Conservation (phyloP, 2,888 invertebrate species). For the Tiliacea citrago region DNA sequence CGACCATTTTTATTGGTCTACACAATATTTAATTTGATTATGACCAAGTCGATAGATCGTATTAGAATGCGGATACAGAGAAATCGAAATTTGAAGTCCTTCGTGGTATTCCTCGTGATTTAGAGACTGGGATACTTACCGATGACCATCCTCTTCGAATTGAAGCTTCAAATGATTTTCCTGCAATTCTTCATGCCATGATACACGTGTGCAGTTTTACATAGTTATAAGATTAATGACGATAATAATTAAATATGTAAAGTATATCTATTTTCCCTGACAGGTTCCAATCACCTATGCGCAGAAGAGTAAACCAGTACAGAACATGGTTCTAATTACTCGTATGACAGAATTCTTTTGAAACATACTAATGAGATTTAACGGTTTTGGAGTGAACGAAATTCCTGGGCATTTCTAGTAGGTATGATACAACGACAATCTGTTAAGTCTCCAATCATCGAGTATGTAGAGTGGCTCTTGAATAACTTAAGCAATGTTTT, state of each 20-base stretch:
- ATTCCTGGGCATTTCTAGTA: slow-evolving; percentile 22
- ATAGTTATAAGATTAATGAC: background rate
- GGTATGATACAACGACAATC: slow-evolving; percentile 52
- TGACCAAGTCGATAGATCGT: slow-evolving; percentile 68
- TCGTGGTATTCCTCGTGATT: background rate
- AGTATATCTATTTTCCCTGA: background rate
- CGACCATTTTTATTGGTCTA: slow-evolving; percentile 76
- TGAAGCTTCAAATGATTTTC: background rate
- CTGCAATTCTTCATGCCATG: background rate
- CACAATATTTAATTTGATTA: slow-evolving; percentile 80
- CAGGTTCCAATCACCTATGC: background rate
- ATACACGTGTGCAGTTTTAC: slow-evolving; percentile 6
- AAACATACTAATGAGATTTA: background rate
- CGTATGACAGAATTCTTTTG: background rate
- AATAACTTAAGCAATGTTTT: slow-evolving; percentile 63
- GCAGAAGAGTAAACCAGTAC: background rate
- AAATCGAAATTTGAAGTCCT: slow-evolving; percentile 17
- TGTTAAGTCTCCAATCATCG: slow-evolving; percentile 58
- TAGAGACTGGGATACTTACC: background rate
- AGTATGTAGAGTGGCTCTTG: slow-evolving; percentile 61
- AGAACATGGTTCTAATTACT: background rate
- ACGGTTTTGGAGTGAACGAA: slow-evolving; percentile 9
- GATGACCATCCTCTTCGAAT: background rate
- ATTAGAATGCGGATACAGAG: slow-evolving; percentile 37
- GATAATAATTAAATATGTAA: slow-evolving; percentile 9